A percentile compares a stretch with the other conserved stretches of the same genome.
phyloP scores from a whole-genome alignment of 2,113 vertebrate species.

The Phalacrocorax aristotelis region DNA sequence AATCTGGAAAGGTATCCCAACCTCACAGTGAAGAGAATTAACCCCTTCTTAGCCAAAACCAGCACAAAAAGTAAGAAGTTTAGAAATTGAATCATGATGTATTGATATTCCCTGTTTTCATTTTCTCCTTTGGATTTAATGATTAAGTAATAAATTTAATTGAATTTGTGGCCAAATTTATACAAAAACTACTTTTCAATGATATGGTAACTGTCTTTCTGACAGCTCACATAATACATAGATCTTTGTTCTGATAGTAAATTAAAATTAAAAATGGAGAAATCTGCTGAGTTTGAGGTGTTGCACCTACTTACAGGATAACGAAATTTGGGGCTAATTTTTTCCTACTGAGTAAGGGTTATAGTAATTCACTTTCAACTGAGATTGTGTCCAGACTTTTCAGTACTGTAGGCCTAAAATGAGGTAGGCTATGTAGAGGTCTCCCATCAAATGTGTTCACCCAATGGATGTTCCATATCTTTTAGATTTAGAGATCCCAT shows the following conservation, averaged over 20 bases:
- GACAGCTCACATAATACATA: neutral
- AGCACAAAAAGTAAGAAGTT: neutral
- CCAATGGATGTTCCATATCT: neutral
- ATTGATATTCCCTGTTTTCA: neutral
- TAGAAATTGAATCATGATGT: neutral
- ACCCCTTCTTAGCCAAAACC: too few species aligned
- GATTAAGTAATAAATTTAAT: neutral
- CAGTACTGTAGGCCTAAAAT: neutral
- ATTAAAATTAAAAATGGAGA: neutral
- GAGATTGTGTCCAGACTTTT: neutral
- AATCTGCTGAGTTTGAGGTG: neutral
- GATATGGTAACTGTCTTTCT: neutral
- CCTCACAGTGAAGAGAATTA: too few species aligned
- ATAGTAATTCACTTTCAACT: neutral
- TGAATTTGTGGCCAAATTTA: neutral
- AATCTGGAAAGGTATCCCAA: too few species aligned
- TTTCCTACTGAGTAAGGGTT: neutral
- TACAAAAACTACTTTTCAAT: neutral
- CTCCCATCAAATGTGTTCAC: neutral
- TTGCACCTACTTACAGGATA: neutral
- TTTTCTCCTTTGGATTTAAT: neutral
- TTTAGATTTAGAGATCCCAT: neutral
- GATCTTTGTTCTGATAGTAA: neutral
- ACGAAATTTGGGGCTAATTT: neutral
- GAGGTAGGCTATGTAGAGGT: neutral